phyloP scores from a whole-genome alignment of 1,140 invertebrate species.

The Phymorhynchus buccinoides region DNA sequence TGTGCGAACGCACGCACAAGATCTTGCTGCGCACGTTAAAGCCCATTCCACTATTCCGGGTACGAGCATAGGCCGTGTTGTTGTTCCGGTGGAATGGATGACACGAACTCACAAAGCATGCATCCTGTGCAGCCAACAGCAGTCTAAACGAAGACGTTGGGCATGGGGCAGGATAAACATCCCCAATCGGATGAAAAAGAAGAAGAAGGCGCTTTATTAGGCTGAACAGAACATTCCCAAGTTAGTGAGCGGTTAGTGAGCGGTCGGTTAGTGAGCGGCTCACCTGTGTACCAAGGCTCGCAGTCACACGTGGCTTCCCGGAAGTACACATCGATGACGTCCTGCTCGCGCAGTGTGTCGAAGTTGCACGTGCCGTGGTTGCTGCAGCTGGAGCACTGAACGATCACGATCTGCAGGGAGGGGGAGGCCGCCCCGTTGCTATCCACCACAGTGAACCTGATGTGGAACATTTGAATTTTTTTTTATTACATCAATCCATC shows the following conservation, averaged over 20 bases:
- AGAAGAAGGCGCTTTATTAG: background rate
- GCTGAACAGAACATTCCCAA: background rate
- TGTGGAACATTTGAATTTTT: no score
- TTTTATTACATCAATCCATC: no score
- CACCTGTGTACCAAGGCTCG: conserved; percentile 23
- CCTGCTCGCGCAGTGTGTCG: background rate
- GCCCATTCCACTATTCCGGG: no score
- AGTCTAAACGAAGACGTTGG: no score
- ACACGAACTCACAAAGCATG: no score
- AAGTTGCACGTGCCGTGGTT: conserved; percentile 2
- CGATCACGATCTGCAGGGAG: conserved; percentile 4
- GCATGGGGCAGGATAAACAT: no score
- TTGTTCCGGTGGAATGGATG: no score
- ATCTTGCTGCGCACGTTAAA: no score
- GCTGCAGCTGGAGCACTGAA: conserved; percentile 22
- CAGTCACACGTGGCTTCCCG: conserved; percentile 9
- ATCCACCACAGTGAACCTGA: conserved; percentile 8
- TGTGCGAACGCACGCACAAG: no score
- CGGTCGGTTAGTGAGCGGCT: background rate
- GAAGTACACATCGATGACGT: background rate
- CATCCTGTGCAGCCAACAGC: no score
- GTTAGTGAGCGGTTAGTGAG: background rate
- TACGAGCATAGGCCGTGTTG: no score
- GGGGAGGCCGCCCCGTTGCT: conserved; percentile 1
- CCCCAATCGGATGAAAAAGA: no score